Conservation (phyloP, 2,888 invertebrate genomes). For the Punctoribates punctum region DNA sequence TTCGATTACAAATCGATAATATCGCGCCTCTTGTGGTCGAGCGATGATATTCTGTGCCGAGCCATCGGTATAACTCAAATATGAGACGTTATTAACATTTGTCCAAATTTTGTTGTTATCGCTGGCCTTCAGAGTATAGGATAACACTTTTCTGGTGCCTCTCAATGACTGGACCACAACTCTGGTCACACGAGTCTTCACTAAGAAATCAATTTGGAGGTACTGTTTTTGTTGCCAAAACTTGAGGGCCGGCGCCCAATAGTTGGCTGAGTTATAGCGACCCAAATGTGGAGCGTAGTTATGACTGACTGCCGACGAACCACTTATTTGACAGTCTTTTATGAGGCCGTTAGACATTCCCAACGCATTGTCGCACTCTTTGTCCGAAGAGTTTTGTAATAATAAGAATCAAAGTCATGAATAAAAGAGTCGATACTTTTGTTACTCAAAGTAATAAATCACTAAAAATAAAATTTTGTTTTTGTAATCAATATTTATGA, state of each 20-base stretch:
- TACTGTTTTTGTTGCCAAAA: slow-evolving; percentile 43
- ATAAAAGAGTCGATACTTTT: neutral
- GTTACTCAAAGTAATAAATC: neutral
- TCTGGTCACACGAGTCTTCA: slow-evolving; percentile 45
- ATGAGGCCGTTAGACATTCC: slow-evolving; percentile 45
- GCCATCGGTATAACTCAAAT: slow-evolving; percentile 25
- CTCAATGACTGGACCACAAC: slow-evolving; percentile 44
- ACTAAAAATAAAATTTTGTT: neutral
- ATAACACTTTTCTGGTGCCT: slow-evolving; percentile 44
- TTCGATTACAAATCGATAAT: slow-evolving; percentile 37
- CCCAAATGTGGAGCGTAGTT: slow-evolving; percentile 46
- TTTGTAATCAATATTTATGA: neutral
- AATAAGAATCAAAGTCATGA: neutral
- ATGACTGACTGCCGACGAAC: slow-evolving; percentile 47
- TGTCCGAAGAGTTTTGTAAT: neutral
- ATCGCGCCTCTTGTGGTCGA: slow-evolving; percentile 34
- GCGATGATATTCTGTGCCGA: slow-evolving; percentile 2
- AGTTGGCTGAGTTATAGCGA: slow-evolving; percentile 40
- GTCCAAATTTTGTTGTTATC: slow-evolving; percentile 47
- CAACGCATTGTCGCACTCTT: slow-evolving; percentile 46
- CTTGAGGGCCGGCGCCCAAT: slow-evolving; percentile 47
- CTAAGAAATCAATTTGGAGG: slow-evolving; percentile 46
- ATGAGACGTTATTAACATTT: slow-evolving; percentile 44
- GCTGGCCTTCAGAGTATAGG: slow-evolving; percentile 46
- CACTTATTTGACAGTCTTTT: slow-evolving; percentile 47